phyloP scores from a whole-genome alignment of 2,888 invertebrate species.

The Argyra leucocephala region DNA sequence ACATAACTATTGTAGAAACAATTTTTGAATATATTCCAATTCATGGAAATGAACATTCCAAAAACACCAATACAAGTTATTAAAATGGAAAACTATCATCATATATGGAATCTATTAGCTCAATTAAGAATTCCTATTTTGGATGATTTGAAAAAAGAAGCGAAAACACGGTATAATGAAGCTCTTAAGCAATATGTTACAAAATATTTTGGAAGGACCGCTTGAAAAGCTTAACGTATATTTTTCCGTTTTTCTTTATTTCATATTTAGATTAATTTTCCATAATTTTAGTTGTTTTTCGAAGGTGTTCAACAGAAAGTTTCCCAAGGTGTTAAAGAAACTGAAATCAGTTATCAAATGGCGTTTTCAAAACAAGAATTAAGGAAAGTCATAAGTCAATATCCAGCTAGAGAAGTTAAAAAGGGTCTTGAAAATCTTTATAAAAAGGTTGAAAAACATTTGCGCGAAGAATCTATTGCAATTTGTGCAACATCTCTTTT shows the following conservation, averaged over 20 bases:
- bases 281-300: conserved; percentile 72
- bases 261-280: conserved; percentile 6
- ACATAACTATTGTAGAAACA: conserved; percentile 65
- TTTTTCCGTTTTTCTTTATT: conserved; percentile 18
- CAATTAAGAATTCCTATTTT: conserved; percentile 82
- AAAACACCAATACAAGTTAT: conserved; percentile 88
- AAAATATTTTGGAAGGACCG: conserved; percentile 86
- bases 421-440: conserved; percentile 86
- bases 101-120: conserved; percentile 74
- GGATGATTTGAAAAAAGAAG: conserved; percentile 79
- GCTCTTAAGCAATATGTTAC: conserved; percentile 85
- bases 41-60: conserved; percentile 74
- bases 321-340: conserved; percentile 86
- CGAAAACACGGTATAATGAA: conserved; percentile 81
- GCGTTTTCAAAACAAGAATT: conserved; percentile 95
- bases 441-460: conserved; percentile 93
- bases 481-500: conserved; percentile 85
- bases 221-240: conserved; percentile 80
- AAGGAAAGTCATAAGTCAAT: conserved; percentile 85
- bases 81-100: conserved; percentile 94
- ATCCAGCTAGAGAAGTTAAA: conserved; percentile 87
- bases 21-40: conserved; percentile 74
- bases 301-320: conserved; percentile 93
- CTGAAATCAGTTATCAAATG: conserved; percentile 95
- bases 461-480: conserved; percentile 90